Conservation (phyloP, 92 coral and sea anemone species). For the Metridium senile region DNA sequence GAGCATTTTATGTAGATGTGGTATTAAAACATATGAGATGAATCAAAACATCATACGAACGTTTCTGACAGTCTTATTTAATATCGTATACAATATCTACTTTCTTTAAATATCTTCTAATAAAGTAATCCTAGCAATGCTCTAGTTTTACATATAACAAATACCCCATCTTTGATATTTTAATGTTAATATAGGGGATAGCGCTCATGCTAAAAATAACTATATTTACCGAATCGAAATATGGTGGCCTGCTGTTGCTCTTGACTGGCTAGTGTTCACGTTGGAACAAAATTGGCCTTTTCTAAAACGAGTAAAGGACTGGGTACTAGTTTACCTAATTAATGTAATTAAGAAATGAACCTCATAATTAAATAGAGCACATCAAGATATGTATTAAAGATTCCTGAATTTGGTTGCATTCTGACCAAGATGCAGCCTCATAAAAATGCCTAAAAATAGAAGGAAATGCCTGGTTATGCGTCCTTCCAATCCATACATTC, state of each 20-base stretch:
- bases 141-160: background rate
- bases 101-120: conserved; percentile 4
- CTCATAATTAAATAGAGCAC: too few relatives aligned
- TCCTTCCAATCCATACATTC: too few relatives aligned
- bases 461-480: too few relatives aligned
- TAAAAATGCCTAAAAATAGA: too few relatives aligned
- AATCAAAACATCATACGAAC: background rate
- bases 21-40: background rate
- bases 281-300: background rate
- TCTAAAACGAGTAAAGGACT: too few relatives aligned
- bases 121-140: background rate
- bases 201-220: background rate
- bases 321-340: too few relatives aligned
- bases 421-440: too few relatives aligned
- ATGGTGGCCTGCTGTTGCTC: background rate
- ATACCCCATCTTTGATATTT: background rate
- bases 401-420: too few relatives aligned
- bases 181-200: background rate
- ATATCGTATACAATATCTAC: conserved; percentile 4
- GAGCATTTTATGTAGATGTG: background rate
- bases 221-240: too few relatives aligned
- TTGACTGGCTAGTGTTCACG: background rate
- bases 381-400: too few relatives aligned
- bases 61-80: background rate
- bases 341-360: too few relatives aligned